Percentiles rank a stretch among this genome's conserved stretches.
Evolutionary conservation across 1,140 invertebrate species (phyloP).

Genomic region (Teleogryllus occipitalis): DNA sequence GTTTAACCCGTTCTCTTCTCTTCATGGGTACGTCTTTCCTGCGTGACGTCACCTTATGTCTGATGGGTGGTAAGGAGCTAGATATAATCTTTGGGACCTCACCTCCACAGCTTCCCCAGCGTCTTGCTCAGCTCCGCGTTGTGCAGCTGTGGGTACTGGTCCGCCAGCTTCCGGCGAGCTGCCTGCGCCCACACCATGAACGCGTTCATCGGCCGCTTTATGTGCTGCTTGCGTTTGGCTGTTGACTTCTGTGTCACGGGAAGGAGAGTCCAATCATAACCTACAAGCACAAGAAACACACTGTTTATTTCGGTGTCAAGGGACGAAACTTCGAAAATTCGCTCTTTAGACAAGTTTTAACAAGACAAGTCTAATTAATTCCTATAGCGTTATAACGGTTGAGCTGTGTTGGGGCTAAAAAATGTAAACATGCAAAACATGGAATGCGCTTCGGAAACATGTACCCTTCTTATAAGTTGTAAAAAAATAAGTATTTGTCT

Average conservation of each 20-base stretch:
- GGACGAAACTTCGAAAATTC: too few relatives aligned
- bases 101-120: conserved; percentile 88
- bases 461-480: too few relatives aligned
- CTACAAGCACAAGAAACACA: conserved; percentile 30
- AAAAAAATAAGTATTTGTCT: too few relatives aligned
- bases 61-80: not conserved
- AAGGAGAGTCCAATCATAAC: conserved; percentile 61
- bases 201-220: conserved; percentile 90
- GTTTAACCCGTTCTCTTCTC: too few relatives aligned
- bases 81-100: conserved; percentile 29
- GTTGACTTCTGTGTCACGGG: conserved; percentile 45
- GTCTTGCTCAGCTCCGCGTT: conserved; percentile 91
- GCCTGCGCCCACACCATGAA: conserved; percentile 96
- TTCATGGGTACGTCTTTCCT: too few relatives aligned
- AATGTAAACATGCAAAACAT: too few relatives aligned
- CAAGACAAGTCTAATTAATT: too few relatives aligned
- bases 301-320: not conserved
- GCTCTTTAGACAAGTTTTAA: too few relatives aligned
- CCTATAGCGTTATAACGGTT: too few relatives aligned
- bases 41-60: too few relatives aligned
- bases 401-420: too few relatives aligned
- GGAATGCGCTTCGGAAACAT: too few relatives aligned
- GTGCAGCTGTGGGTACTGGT: conserved; percentile 86
- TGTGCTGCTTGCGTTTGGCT: conserved; percentile 50
- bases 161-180: conserved; percentile 72